Evolutionary conservation across 2,888 invertebrate genomes (phyloP).

Genomic region (Sphaeridia pumilis): DNA sequence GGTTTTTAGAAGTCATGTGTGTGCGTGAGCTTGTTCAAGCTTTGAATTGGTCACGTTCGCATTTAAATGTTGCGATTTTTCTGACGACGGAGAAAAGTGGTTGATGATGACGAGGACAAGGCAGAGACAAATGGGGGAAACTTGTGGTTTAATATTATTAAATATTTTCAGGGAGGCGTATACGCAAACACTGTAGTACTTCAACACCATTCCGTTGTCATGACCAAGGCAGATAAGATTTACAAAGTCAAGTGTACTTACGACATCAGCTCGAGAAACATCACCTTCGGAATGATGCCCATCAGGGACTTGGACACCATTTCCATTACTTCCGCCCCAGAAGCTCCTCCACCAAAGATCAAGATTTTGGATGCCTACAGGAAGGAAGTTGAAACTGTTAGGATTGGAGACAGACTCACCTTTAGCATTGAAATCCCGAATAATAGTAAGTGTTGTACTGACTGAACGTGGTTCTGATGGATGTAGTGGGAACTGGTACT

Average conservation of each 20-base stretch:
- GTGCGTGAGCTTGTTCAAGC: too few relatives aligned
- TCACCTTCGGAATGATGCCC: conserved; percentile 95
- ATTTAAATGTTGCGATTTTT: too few relatives aligned
- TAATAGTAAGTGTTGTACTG: conserved; percentile 68
- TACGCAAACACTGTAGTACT: conserved; percentile 89
- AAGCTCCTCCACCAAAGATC: conserved; percentile 86
- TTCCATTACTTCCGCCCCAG: conserved; percentile 86
- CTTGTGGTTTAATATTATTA: too few relatives aligned
- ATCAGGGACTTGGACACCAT: conserved; percentile 93
- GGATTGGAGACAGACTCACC: conserved; percentile 85
- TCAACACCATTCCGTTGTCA: conserved; percentile 89
- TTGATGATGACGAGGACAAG: too few relatives aligned
- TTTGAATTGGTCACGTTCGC: too few relatives aligned
- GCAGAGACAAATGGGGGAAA: too few relatives aligned
- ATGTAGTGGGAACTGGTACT: too few relatives aligned
- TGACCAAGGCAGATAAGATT: conserved; percentile 93
- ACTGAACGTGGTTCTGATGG: too few relatives aligned
- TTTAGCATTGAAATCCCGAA: conserved; percentile 94
- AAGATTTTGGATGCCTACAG: conserved; percentile 75
- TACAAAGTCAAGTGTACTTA: conserved; percentile 94
- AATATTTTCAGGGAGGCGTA: conserved; percentile 79
- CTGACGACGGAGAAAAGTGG: too few relatives aligned
- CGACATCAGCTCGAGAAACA: conserved; percentile 91
- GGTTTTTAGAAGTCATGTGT: too few relatives aligned
- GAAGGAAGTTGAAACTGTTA: conserved; percentile 83